Evolutionary conservation across 2,888 invertebrate genomes (phyloP).

Genomic region (Eupithecia pulchellata): DNA sequence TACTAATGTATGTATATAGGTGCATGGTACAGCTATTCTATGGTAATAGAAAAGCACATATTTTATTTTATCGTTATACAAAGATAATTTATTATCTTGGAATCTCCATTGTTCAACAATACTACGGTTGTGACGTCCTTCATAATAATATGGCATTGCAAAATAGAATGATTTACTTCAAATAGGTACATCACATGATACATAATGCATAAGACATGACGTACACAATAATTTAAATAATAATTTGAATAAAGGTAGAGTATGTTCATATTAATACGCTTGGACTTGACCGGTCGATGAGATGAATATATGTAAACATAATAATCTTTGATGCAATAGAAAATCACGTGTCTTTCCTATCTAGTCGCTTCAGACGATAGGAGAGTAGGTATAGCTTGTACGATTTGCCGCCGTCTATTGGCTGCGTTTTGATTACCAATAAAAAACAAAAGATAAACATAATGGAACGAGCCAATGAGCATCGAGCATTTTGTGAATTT

Average conservation of each 20-base stretch:
- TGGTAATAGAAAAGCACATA: no score
- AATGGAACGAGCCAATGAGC: no score
- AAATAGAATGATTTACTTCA: constrained; percentile 27
- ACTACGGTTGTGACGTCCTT: constrained; percentile 17
- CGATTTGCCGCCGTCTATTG: no score
- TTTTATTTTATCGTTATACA: neutral
- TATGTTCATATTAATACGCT: neutral
- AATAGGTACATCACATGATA: constrained; percentile 18
- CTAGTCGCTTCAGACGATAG: no score
- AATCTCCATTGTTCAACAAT: neutral
- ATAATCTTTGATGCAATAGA: neutral
- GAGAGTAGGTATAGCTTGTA: no score
- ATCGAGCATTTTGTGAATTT: no score
- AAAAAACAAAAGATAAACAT: no score
- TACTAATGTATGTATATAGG: no score
- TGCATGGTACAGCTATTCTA: no score
- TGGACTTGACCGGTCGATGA: neutral
- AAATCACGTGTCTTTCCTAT: neutral
- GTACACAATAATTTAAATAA: constrained; percentile 12
- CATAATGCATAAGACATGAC: constrained; percentile 21
- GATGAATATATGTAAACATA: neutral
- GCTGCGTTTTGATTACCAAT: no score
- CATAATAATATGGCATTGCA: constrained; percentile 11
- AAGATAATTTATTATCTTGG: neutral
- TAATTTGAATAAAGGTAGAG: constrained; percentile 12